Evolutionary conservation across 2,888 invertebrate species (phyloP), one percentile per base, ranked within the genome.

Genomic region (Cabera pusaria): DNA sequence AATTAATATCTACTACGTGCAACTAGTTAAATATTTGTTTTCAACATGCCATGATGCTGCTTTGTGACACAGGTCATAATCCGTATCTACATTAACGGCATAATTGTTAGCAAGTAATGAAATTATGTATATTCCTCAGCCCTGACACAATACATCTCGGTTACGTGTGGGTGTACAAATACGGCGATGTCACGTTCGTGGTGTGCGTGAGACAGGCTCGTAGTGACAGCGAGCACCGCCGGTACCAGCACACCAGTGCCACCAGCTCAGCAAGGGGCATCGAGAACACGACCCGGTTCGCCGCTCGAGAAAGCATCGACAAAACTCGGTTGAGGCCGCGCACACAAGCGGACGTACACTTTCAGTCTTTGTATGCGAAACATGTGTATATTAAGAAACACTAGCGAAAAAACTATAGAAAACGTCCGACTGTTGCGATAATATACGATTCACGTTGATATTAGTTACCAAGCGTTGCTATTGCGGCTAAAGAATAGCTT

Each of bases 301-400:
- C 71, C 81, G 78, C 78, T 71, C 84, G 88, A 87, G 88, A 88
- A 88, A 88, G 88, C 88, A 88, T 83, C 86, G 82, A 79, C 83
- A 80, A 85, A 88, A 85, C 85, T 80, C 88, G 88, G 88, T 87
- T 87, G 88, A 88, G 88, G 88, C 85, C 88, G 76, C 66, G 67
- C 72, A 73, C 72, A 72, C 72, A 70, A 72, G 75, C 81, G 78
- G 80, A 83, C 81, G 81, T 68, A 79, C 71, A 77, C 74, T 77
- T 77, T 77, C 78, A 72, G 77, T 73, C 73, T 76, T 77, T 68
- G 71, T 72, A 74, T 71, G 72, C 71, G 64, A 64, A 64, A 64
- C 50, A 59, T 64, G 59, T 58, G 61, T 57, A 59, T 62, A 61
- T 68, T 65, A 60, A 65, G 64, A 69, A 69, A 67, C 49, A 64